These are phyloP conservation scores for Melolontha melolontha DNA, from an alignment of 2,888 invertebrate genomes.

Conservation along the genomic window DNA sequence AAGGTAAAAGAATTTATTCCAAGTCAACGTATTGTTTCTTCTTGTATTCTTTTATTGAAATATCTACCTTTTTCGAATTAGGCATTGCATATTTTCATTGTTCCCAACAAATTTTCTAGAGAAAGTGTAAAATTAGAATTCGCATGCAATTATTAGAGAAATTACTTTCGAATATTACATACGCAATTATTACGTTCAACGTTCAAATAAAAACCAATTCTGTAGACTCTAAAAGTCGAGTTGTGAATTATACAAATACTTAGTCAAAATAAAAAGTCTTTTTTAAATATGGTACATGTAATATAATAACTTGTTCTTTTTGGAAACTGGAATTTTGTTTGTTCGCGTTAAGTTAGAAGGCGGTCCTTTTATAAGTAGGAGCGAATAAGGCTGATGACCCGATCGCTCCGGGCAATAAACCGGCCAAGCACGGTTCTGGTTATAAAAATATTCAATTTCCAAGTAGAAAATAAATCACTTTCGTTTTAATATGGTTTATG, in stretches of 20 bases:
- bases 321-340: slow-evolving; percentile 22
- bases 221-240: too few relatives aligned
- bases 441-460: slow-evolving; percentile 35
- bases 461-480: slow-evolving; percentile 11
- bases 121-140: slow-evolving; percentile 18
- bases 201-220: too few relatives aligned
- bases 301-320: slow-evolving; percentile 13
- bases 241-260: too few relatives aligned
- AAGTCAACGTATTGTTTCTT: slow-evolving; percentile 5
- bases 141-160: neutral
- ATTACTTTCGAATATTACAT: neutral
- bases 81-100: slow-evolving; percentile 1
- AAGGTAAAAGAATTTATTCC: neutral
- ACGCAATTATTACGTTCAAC: too few relatives aligned
- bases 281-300: neutral
- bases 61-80: neutral
- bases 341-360: slow-evolving; percentile 16
- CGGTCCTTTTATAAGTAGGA: slow-evolving; percentile 16
- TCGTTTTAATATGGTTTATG: neutral
- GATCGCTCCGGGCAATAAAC: slow-evolving; percentile 33
- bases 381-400: slow-evolving; percentile 31
- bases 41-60: neutral
- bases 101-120: neutral
- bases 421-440: slow-evolving; percentile 33
- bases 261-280: neutral